Evolutionary conservation across 2,888 invertebrate species (phyloP).

Genomic region (Eumerus sabulonum): DNA sequence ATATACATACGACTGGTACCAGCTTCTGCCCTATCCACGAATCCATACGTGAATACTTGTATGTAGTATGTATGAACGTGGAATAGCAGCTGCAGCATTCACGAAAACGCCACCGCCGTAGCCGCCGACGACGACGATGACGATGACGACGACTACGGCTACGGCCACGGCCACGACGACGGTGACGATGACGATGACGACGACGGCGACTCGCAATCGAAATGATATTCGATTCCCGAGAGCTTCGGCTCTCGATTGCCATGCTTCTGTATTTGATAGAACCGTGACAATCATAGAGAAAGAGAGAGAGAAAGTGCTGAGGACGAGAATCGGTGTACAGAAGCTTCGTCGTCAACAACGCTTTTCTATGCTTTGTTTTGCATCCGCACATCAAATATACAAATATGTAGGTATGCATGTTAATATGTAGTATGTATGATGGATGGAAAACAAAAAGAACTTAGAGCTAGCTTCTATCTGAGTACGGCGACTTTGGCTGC

Average conservation of each 20-base stretch:
- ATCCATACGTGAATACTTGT: not conserved
- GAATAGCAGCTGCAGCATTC: conserved; percentile 23
- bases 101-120: conserved; percentile 25
- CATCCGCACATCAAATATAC: too few relatives aligned
- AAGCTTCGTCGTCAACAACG: conserved; percentile 36
- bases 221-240: conserved; percentile 68
- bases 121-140: conserved; percentile 3
- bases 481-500: conserved; percentile 39
- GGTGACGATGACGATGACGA: conserved; percentile 14
- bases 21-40: not conserved
- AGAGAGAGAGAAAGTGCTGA: conserved; percentile 7
- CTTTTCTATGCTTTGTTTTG: conserved; percentile 21
- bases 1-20: too few relatives aligned
- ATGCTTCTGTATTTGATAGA: conserved; percentile 56
- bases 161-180: conserved; percentile 24
- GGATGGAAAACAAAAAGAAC: not conserved
- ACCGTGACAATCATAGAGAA: conserved; percentile 46
- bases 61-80: not conserved
- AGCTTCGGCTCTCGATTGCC: conserved; percentile 61
- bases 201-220: conserved; percentile 48
- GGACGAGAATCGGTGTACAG: conserved; percentile 13
- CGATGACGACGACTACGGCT: conserved; percentile 11
- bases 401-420: too few relatives aligned
- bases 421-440: too few relatives aligned
- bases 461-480: conserved; percentile 26